Conservation (phyloP, 2,888 invertebrate genomes). For the Ligdia adustata region DNA sequence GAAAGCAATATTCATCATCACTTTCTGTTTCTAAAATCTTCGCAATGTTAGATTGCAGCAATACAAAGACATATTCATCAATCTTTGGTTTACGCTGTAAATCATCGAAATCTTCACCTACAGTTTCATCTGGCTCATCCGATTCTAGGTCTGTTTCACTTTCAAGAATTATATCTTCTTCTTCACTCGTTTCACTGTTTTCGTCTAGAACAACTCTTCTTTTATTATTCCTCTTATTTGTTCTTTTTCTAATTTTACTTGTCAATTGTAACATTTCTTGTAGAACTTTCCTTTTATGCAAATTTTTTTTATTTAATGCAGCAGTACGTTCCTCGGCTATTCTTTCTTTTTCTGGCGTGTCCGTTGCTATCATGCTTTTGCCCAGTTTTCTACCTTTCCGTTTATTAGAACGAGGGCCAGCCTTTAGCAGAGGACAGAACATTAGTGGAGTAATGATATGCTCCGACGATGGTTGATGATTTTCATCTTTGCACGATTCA, state of each 20-base stretch:
- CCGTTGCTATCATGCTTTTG: slow-evolving; percentile 17
- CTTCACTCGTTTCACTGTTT: slow-evolving; percentile 8
- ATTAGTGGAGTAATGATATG: too few species aligned
- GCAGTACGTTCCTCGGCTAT: background rate
- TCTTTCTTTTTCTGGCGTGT: slow-evolving; percentile 20
- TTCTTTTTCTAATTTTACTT: background rate
- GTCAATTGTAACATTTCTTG: background rate
- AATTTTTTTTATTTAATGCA: slow-evolving; percentile 1
- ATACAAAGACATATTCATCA: slow-evolving; percentile 10
- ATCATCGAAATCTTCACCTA: slow-evolving; percentile 9
- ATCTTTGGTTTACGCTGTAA: slow-evolving; percentile 8
- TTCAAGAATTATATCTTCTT: slow-evolving; percentile 17
- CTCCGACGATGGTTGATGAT: slow-evolving; percentile 1
- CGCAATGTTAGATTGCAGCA: slow-evolving; percentile 13
- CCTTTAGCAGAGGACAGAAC: slow-evolving; percentile 14
- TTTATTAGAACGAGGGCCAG: slow-evolving; percentile 6
- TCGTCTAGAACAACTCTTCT: slow-evolving; percentile 9
- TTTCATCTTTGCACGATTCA: background rate
- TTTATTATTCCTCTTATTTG: background rate
- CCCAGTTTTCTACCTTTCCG: slow-evolving; percentile 14
- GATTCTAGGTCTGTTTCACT: background rate
- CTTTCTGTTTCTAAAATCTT: slow-evolving; percentile 6
- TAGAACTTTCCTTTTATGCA: background rate
- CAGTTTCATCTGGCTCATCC: slow-evolving; percentile 4
- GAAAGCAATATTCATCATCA: slow-evolving; percentile 1